A percentile compares a stretch with the other conserved stretches of the same genome.
Evolutionary conservation across 2,113 vertebrate genomes (phyloP).

Genomic region (Tautogolabrus adspersus): DNA sequence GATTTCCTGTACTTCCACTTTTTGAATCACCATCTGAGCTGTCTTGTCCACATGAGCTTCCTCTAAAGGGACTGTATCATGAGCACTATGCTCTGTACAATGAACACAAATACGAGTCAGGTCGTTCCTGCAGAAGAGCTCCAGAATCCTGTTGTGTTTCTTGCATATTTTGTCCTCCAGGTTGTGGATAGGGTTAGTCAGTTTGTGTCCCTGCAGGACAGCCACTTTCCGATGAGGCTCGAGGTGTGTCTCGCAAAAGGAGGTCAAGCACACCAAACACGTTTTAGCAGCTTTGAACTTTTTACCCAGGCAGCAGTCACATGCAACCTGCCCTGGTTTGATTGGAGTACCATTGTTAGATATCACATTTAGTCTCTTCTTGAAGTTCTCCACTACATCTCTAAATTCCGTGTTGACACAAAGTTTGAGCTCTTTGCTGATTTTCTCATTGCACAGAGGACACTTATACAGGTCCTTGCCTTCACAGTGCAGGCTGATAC

Average conservation of each 20-base stretch:
- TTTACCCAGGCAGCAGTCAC: constrained; percentile 54
- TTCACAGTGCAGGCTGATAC: constrained; percentile 54
- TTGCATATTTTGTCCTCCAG: constrained; percentile 56
- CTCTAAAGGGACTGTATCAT: constrained; percentile 43
- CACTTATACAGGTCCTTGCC: constrained; percentile 35
- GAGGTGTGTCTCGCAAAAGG: constrained; percentile 52
- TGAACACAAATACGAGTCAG: constrained; percentile 31
- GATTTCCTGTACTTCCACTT: neutral
- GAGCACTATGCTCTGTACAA: constrained; percentile 40
- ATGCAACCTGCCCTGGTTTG: constrained; percentile 51
- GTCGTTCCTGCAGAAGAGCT: constrained; percentile 52
- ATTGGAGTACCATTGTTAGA: neutral
- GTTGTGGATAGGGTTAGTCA: constrained; percentile 47
- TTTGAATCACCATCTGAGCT: constrained; percentile 14
- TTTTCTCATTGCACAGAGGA: constrained; percentile 60
- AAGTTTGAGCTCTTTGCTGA: constrained; percentile 50
- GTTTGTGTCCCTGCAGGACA: constrained; percentile 51
- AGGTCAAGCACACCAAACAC: constrained; percentile 62
- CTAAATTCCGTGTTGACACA: constrained; percentile 53
- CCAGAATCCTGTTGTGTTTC: constrained; percentile 52
- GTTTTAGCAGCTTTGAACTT: constrained; percentile 58
- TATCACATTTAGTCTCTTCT: neutral
- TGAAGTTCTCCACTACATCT: constrained; percentile 64
- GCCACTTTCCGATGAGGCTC: constrained; percentile 50
- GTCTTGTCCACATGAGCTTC: constrained; percentile 32